Evolutionary conservation across 2,113 vertebrate species (phyloP), one percentile per base, ranked within the genome.

Genomic region (Cephalophus harveyi): DNA sequence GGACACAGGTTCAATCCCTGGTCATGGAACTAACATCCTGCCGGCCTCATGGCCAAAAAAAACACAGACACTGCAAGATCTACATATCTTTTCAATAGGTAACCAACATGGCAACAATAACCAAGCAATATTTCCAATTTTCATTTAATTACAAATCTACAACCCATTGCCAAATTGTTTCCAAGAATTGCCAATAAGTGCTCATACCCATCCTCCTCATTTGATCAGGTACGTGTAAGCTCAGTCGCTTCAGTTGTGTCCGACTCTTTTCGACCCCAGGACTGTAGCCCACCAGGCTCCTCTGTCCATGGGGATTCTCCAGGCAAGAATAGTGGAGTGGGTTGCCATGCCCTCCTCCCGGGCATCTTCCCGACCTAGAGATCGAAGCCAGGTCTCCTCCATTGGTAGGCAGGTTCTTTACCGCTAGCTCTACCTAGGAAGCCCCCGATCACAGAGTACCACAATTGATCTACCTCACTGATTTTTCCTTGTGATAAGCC

Each of bases 101-200:
- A 91, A 82, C 55, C n/a, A 78, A 78, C 11, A 25, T 28, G 95
- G 67, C 15, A 11, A 54, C 19, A 83, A 87, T 33, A 93, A 79
- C 46, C 25, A 50, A 64, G 40, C 23, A 60, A 81, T 96, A 89
- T 74, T 91, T 93, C 55, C 59, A 52, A 33, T 48, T 89, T 91
- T 57, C 14, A n/a, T 64, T 64, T 86, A 40, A 79, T 43, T 21
- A 76, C 11, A 54, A 67, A 74, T 50, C 64, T 82, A 79, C 5
- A 8, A 43, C n/a, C 28, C 87, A 33, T 0, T 86, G 46, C 48
- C 67, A 36, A 57, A 67, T 23, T 52, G n/a, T 87, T 88, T 93
- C 25, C 30, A 33, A 74, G 40, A 94, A 85, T 86, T 74, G 55
- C 36, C 59, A 27, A 1, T 28, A 81, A 17, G 30, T 14, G 46